Base-by-base conservation (phyloP, 2,888 invertebrate genomes). In the Apantesis nais region DNA sequence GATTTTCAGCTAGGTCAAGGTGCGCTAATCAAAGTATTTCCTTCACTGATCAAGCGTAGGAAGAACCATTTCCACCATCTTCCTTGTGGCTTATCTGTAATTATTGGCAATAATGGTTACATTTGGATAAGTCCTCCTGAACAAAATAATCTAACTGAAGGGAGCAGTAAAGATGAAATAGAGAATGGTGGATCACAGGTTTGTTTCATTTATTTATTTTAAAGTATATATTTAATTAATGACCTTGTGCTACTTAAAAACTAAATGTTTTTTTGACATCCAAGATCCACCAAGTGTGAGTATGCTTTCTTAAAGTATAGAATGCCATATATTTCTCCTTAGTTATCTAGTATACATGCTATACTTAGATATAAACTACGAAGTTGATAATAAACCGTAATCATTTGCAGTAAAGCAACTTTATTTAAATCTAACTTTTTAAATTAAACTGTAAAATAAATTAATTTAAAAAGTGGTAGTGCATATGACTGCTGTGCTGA, bases 61-160 rank as follows among this genome's bases (percentile, higher is more conserved):
- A 99, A 99, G 91, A 98, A 98, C 65, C 99, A 99, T 91, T 99
- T 99, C 87, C 99, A 99, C 89, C 98, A 98, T 90, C 93, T 99
- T 69, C 97, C 98, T 0, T 98, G 98, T 88, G 99, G 99, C 0
- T 98, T 98, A 0, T 98, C 98, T 73, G 95, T 99, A 34, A 99
- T 99, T 73, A 96, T 99, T 37, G 99, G 99, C 12, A 99, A 99
- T 88, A 99, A 99, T 90, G 99, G 99, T 0, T 99, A 97, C 85
- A 97, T 99, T 76, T 99, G 99, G 99, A 97, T 99, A 71, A 97
- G 97, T 72, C 97, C 98, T 0, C 96, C 95, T 9, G 93, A 87
- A 66, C 86, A 86, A 25, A 88, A 87, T 22, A 68, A 83, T 37
- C 29, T 95, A 11, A 94, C 95, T 62, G 96, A 96, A 67, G 96